A percentile compares a stretch with the other conserved stretches of the same genome.
Evolutionary conservation across 92 coral and sea anemone genomes (phyloP).

Genomic region (Pocillopora meandrina): DNA sequence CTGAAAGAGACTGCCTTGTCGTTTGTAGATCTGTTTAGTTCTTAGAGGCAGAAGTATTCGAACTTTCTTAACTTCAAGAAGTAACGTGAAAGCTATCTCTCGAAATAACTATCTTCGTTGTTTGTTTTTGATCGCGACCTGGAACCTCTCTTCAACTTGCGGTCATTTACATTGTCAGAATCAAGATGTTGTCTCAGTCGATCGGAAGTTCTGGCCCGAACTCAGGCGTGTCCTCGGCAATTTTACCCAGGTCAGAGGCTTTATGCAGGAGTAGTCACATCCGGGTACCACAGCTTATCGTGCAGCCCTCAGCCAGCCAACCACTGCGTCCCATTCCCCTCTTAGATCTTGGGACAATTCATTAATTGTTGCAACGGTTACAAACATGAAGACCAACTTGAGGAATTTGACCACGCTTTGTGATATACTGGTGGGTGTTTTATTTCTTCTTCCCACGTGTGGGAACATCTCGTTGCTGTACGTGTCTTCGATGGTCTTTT

Average conservation of each 20-base stretch:
- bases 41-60: not conserved
- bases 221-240: not conserved
- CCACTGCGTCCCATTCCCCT: slow-evolving; percentile 41
- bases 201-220: not conserved
- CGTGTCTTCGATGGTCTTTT: slow-evolving; percentile 66
- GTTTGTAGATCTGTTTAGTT: not conserved
- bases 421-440: not conserved
- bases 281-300: slow-evolving; percentile 29
- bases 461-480: slow-evolving; percentile 66
- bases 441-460: slow-evolving; percentile 8
- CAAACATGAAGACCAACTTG: slow-evolving; percentile 29
- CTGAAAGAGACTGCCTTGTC: not conserved
- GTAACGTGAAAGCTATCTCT: not conserved
- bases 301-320: slow-evolving; percentile 43
- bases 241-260: not conserved
- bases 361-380: slow-evolving; percentile 33
- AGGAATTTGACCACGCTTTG: slow-evolving; percentile 18
- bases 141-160: not conserved
- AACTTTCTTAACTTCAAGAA: not conserved
- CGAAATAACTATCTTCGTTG: not conserved
- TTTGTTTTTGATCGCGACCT: not conserved
- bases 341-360: slow-evolving; percentile 33
- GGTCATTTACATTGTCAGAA: not conserved
- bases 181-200: not conserved
- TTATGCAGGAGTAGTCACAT: not conserved